Evolutionary conservation across 30 jellyfish, hydroid and myxozoan genomes (phyloP), one percentile per base, ranked within the genome.

Genomic region (Clytia hemisphaerica): DNA sequence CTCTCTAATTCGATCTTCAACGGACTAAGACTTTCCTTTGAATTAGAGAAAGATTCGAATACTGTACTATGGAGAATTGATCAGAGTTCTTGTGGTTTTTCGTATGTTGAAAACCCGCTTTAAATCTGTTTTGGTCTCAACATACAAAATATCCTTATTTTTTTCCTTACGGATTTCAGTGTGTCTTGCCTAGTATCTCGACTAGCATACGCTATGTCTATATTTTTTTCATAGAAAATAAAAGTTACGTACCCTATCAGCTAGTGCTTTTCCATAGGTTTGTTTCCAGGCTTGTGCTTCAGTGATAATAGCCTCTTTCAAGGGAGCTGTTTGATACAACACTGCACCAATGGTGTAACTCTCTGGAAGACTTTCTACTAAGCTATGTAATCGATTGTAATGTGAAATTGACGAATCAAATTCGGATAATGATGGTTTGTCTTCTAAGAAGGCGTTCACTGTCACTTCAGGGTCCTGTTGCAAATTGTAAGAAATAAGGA

Each of bases 251-350:
- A 82, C 94, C 89, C 79, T 72, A 32, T 54, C 71, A 4, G 94
- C 84, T 35, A 82, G 46, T 5, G 94, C 94, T 27, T 83, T 83
- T 40, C 94, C 94, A 42, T 82, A 82, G n/a, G 88, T 77, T 61
- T 82, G 94, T 48, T 82, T 82, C 94, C 94, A 82, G 10, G 71
- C 83, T 19, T 83, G 89, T 16, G 94, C 73, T 34, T 82, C 94
- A 12, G 88, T 82, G 64, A 58, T 72, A 66, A 82, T 53, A 18
- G 94, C 94, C 48, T 76, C 54, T 50, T 82, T 82, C 73, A 82
- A 58, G 1, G 94, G 94, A 18, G 69, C 82, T 59, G 94, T 67
- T 70, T 64, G 50, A 55, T 82, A 82, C 28, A 83, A 53, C 34
- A 82, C 88, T 1, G 94, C 89, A 18, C 94, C 94, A 32, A 82